Conservation (phyloP, 2,797 vertebrate species). For the Falco peregrinus region DNA sequence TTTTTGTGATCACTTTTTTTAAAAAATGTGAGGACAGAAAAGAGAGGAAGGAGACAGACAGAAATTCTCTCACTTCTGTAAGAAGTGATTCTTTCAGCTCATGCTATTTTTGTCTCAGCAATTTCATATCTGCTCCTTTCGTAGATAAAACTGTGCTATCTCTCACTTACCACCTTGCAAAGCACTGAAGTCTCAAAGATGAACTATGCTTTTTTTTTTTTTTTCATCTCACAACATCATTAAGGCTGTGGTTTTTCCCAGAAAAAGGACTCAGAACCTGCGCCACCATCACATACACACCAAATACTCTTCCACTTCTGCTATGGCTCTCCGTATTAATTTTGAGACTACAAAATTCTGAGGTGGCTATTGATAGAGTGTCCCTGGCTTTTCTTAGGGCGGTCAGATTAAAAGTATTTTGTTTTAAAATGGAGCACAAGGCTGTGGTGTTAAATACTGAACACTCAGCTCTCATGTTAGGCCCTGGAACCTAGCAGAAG, state of each 20-base stretch:
- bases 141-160: constrained; percentile 2
- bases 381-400: neutral
- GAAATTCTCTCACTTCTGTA: neutral
- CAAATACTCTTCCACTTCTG: neutral
- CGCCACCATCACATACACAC: neutral
- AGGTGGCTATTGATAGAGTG: neutral
- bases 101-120: constrained; percentile 19
- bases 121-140: constrained; percentile 20
- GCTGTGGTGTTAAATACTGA: neutral
- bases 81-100: neutral
- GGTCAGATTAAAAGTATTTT: neutral
- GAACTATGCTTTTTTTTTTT: neutral
- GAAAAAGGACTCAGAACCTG: neutral
- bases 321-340: neutral
- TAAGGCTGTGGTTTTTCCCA: neutral
- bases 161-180: neutral
- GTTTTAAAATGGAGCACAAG: neutral
- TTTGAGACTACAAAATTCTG: neutral
- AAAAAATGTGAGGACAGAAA: neutral
- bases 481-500: neutral
- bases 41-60: neutral
- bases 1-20: neutral
- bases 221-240: neutral
- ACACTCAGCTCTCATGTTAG: neutral
- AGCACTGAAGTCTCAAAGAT: neutral